These are phyloP conservation scores for Orthosia incerta DNA, from an alignment of 2,888 invertebrate genomes.

Conservation along the genomic window DNA sequence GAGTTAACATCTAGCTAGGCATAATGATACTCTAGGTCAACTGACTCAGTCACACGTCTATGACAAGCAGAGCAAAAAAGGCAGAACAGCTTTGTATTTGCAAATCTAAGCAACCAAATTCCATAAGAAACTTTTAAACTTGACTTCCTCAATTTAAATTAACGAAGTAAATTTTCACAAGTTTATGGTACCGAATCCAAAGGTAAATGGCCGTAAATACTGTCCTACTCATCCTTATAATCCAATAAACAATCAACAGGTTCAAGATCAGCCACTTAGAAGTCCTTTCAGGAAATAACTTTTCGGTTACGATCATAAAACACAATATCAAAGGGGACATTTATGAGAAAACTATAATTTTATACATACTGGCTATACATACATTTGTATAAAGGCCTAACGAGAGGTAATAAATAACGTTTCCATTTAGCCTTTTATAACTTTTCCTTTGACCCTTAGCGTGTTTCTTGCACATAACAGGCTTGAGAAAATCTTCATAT, in stretches of 20 bases:
- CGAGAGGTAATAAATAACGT: slow-evolving; percentile 29
- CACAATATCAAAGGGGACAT: background rate
- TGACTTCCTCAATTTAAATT: background rate
- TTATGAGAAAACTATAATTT: background rate
- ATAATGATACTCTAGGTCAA: background rate
- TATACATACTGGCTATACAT: background rate
- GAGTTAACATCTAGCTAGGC: background rate
- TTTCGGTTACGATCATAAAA: background rate
- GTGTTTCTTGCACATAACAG: slow-evolving; percentile 35
- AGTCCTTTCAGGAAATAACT: background rate
- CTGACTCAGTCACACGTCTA: too few species aligned
- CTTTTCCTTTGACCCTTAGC: slow-evolving; percentile 52
- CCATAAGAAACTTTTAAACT: background rate
- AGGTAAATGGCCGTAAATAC: too few species aligned
- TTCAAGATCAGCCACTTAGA: background rate
- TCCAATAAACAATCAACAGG: background rate
- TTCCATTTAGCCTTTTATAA: slow-evolving; percentile 24
- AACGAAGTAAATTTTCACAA: too few species aligned
- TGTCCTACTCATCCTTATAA: accelerated
- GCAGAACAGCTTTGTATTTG: background rate
- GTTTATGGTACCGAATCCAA: background rate
- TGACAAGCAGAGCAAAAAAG: background rate
- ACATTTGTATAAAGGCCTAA: background rate
- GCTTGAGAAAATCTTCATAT: slow-evolving; percentile 27
- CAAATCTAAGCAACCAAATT: background rate